Conservation (phyloP, 2,797 vertebrate species). For the Sebastes taczanowskii region DNA sequence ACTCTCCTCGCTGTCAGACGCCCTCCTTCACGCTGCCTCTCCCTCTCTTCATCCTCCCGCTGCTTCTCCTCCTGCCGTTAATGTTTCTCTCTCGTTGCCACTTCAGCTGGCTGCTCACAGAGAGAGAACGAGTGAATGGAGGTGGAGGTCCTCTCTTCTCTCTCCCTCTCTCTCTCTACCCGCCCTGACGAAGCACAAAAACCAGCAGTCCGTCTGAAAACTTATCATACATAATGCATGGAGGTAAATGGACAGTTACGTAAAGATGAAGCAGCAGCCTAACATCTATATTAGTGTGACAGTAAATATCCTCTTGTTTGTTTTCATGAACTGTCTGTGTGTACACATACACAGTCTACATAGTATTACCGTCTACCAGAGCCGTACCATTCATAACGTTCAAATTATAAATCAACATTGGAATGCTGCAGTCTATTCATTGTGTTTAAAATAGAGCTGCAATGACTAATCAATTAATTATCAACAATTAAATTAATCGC, state of each 20-base stretch:
- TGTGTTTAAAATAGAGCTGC: no score
- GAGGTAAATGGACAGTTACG: slow-evolving; percentile 23
- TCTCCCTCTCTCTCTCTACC: background rate
- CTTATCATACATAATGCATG: slow-evolving; percentile 59
- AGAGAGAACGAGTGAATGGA: background rate
- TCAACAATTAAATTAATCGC: no score
- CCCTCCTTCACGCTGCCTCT: slow-evolving; percentile 33
- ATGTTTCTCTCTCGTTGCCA: slow-evolving; percentile 61
- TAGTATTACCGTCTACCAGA: no score
- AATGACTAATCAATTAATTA: no score
- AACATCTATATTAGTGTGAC: background rate
- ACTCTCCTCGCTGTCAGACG: slow-evolving; percentile 53
- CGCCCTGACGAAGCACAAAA: slow-evolving; percentile 37
- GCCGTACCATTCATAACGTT: no score
- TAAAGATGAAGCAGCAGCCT: background rate
- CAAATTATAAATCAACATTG: no score
- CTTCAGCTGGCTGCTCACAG: slow-evolving; percentile 45
- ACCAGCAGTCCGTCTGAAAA: slow-evolving; percentile 22
- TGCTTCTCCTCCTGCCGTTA: slow-evolving; percentile 50
- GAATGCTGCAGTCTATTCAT: no score
- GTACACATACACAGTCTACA: no score
- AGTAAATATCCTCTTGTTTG: no score
- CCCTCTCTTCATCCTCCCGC: slow-evolving; percentile 28
- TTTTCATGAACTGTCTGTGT: no score
- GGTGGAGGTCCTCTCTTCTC: background rate